Evolutionary conservation across 2,113 vertebrate genomes (phyloP).

Genomic region (Mus pahari): DNA sequence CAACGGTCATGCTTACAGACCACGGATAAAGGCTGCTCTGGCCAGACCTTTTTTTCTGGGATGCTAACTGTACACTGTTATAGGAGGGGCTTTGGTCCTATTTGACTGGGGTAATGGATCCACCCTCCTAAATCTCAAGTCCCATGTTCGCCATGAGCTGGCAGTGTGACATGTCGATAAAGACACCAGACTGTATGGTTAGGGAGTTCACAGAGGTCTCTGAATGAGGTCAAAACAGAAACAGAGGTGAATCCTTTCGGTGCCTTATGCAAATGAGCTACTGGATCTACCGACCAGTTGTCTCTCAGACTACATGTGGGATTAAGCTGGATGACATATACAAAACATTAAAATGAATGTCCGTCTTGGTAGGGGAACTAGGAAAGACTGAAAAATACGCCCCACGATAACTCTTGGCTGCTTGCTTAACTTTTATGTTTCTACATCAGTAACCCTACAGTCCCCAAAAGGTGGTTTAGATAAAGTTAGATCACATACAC

Average conservation of each 20-base stretch:
- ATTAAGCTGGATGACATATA: not conserved
- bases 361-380: not conserved
- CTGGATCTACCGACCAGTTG: not conserved
- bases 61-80: not conserved
- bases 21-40: not conserved
- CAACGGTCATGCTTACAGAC: not conserved
- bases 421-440: conserved; percentile 38
- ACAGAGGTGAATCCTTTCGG: not conserved
- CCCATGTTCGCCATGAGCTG: not conserved
- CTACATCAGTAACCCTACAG: not conserved
- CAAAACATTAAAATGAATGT: conserved; percentile 32
- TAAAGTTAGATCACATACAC: not conserved
- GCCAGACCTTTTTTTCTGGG: not conserved
- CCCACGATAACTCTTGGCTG: not conserved
- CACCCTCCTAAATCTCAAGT: not conserved
- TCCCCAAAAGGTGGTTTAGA: not conserved
- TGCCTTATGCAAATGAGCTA: not conserved
- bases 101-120: not conserved
- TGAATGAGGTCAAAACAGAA: not conserved
- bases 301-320: not conserved
- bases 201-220: not conserved
- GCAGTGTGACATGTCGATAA: not conserved
- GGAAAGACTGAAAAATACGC: not conserved
- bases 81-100: not conserved
- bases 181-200: not conserved